Base-by-base conservation (phyloP, 2,888 invertebrate species). In the Zelleria hepariella region DNA sequence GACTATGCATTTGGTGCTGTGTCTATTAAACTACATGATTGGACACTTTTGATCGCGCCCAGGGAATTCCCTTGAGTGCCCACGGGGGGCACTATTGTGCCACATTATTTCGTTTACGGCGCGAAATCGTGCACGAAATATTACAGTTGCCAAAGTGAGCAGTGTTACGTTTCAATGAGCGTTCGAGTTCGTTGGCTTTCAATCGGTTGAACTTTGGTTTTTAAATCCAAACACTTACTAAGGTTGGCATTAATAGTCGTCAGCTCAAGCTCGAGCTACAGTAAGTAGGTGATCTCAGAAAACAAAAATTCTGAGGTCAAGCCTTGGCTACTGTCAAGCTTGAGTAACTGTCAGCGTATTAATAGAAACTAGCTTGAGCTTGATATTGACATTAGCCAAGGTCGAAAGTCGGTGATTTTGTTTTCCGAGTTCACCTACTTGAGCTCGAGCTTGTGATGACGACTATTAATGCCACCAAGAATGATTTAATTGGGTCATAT, bases 11-110 rank as follows among this genome's bases (percentile, higher is more conserved):
- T n/a, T n/a, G n/a, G n/a, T n/a, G n/a, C n/a, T n/a, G n/a, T n/a
- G 25, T 56, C 21, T 56, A 56, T 56, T 56, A 56, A 56, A 56
- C 10, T 15, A 8, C 7, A 32, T 56, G 56, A 56, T 56, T 56
- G 21, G 56, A 32, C 56, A 56, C 32, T 56, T 56, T 23, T 56
- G 32, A 42, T 20, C 23, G 23, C 25, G 21, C 18, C 26, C n/a
- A n/a, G 24, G 54, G 54, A 51, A 51, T 51, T 26, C 54, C 15
- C 56, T 26, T 23, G 21, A 32, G 8, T 53, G 32, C 56, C 20
- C 56, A 18, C 56, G 8, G 32, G 56, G 56, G 21, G 27, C 56
- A 15, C 32, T n/a, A 56, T 56, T 56, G 32, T 56, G 53, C 8
- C 21, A 32, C 18, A 56, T 55, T 32, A 32, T 32, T 42, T 56